phyloP scores from a whole-genome alignment of 2,113 vertebrate species.

The Ophthalmolycus amberensis region DNA sequence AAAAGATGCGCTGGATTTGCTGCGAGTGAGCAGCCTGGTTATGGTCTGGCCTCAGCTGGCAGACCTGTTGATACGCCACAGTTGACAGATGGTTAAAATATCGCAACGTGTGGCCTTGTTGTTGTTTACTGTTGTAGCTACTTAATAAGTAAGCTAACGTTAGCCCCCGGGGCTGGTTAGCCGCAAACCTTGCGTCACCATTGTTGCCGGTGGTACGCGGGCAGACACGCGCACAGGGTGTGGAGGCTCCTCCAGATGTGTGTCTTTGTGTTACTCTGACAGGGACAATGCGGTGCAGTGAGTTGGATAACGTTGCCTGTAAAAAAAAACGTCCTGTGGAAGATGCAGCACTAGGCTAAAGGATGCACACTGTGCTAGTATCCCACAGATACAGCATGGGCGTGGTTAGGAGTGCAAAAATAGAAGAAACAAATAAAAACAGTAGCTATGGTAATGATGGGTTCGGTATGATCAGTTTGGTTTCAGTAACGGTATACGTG shows the following conservation, averaged over 20 bases:
- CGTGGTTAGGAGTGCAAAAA: constrained; percentile 56
- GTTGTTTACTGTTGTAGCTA: constrained; percentile 54
- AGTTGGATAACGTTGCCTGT: background rate
- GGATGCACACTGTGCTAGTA: constrained; percentile 20
- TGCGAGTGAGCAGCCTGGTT: constrained; percentile 7
- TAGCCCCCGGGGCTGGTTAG: constrained; percentile 69
- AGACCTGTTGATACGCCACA: constrained; percentile 32
- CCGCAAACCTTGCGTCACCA: constrained; percentile 79
- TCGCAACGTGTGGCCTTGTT: constrained; percentile 1
- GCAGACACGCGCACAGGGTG: constrained; percentile 32
- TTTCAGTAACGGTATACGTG: background rate
- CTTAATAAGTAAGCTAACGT: constrained; percentile 44
- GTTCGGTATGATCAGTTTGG: background rate
- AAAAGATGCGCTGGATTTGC: constrained; percentile 28
- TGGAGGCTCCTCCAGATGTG: constrained; percentile 57
- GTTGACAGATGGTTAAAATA: background rate
- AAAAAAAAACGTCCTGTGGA: background rate
- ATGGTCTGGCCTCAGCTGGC: background rate
- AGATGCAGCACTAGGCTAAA: constrained; percentile 4
- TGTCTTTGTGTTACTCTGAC: constrained; percentile 19
- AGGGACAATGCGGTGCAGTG: background rate
- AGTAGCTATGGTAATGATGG: background rate
- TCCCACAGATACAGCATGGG: constrained; percentile 61
- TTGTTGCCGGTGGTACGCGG: constrained; percentile 67
- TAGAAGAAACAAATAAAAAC: background rate